Percentiles rank a stretch among this genome's conserved stretches.
phyloP scores from a whole-genome alignment of 1,140 invertebrate genomes.

The Acromyrmex charruanus region DNA sequence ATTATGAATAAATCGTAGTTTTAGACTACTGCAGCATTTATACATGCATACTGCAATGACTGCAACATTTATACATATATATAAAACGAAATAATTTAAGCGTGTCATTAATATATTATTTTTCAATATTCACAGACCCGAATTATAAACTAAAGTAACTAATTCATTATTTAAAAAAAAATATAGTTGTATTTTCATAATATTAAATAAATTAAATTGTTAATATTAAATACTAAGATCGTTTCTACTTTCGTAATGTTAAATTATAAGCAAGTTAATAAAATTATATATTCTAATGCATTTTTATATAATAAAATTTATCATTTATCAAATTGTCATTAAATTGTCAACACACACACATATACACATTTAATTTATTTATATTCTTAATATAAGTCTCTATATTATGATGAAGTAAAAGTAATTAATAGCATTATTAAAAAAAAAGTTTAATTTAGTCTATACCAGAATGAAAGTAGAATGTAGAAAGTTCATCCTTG shows the following conservation, averaged over 20 bases:
- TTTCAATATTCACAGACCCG: background rate
- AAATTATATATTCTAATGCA: background rate
- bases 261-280: conserved; percentile 1
- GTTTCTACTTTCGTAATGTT: background rate
- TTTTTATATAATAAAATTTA: background rate
- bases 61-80: background rate
- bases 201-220: too few relatives aligned
- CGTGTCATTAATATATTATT: background rate
- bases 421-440: conserved; percentile 21
- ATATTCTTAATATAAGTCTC: background rate
- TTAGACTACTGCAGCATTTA: background rate
- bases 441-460: conserved; percentile 52
- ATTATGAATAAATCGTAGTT: background rate
- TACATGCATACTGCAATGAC: background rate
- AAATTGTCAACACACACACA: too few relatives aligned
- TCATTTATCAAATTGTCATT: background rate
- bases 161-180: too few relatives aligned
- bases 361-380: background rate
- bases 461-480: background rate
- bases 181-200: too few relatives aligned
- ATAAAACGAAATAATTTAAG: background rate
- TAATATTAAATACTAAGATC: background rate
- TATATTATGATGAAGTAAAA: conserved; percentile 34
- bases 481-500: conserved; percentile 52
- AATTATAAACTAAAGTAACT: background rate